These are phyloP conservation scores for Potamarius usumacintae DNA, from an alignment of 2,113 vertebrate species.

Conservation along the genomic window DNA sequence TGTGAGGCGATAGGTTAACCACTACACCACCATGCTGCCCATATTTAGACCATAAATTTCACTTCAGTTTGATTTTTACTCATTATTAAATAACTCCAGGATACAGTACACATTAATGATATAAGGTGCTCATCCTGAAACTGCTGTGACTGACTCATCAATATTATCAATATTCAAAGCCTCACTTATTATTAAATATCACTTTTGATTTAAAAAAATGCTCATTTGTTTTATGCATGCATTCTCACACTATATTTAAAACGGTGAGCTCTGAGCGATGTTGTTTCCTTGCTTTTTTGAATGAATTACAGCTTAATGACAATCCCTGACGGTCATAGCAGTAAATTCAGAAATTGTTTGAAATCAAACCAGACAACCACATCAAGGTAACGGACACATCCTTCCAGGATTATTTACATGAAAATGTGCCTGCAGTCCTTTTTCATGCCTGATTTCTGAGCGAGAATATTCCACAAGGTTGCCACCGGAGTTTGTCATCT, in stretches of 20 bases:
- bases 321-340: neutral
- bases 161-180: conserved; percentile 5
- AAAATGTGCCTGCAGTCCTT: neutral
- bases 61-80: neutral
- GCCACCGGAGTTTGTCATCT: neutral
- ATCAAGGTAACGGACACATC: neutral
- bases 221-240: neutral
- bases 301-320: conserved; percentile 12
- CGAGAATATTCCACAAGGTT: neutral
- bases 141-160: neutral
- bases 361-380: neutral
- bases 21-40: no score
- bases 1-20: no score
- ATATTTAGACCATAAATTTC: neutral
- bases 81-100: neutral
- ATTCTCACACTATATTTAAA: neutral
- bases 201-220: conserved; percentile 14
- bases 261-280: neutral
- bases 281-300: conserved; percentile 31
- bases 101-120: neutral
- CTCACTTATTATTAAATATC: conserved; percentile 26
- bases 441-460: neutral
- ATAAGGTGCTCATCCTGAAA: neutral
- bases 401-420: neutral
- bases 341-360: neutral